phyloP scores from a whole-genome alignment of 2,797 vertebrate genomes.

The Mormyrus proboscirostris region DNA sequence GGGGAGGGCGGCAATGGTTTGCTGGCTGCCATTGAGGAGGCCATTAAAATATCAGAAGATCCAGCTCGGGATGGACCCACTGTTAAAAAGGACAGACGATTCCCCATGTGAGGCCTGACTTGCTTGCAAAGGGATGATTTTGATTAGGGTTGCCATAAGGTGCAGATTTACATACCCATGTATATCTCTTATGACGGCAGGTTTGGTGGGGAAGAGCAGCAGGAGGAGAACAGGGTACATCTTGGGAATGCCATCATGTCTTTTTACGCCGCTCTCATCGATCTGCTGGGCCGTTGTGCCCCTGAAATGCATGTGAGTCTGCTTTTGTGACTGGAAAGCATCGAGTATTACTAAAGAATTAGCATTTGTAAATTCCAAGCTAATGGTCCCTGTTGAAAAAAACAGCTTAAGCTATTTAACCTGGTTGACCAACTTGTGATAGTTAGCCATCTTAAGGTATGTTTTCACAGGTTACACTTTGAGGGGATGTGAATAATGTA shows the following conservation, averaged over 20 bases:
- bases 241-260: conserved; percentile 92
- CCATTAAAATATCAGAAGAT: conserved; percentile 90
- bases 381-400: neutral
- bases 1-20: conserved; percentile 88
- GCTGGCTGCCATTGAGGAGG: conserved; percentile 85
- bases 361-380: neutral
- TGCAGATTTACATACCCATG: neutral
- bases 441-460: neutral
- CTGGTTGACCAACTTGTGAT: neutral
- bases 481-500: neutral
- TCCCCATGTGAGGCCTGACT: conserved; percentile 64
- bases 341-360: neutral
- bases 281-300: conserved; percentile 85
- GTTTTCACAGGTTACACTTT: neutral
- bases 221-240: conserved; percentile 85
- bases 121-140: neutral
- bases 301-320: conserved; percentile 87
- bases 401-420: neutral
- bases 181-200: conserved; percentile 42
- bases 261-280: conserved; percentile 88
- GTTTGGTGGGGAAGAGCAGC: conserved; percentile 80
- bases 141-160: neutral
- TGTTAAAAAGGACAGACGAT: conserved; percentile 81
- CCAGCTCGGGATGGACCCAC: conserved; percentile 84
- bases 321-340: neutral